Evolutionary conservation across 2,113 vertebrate genomes (phyloP).

Genomic region (Bubo bubo): DNA sequence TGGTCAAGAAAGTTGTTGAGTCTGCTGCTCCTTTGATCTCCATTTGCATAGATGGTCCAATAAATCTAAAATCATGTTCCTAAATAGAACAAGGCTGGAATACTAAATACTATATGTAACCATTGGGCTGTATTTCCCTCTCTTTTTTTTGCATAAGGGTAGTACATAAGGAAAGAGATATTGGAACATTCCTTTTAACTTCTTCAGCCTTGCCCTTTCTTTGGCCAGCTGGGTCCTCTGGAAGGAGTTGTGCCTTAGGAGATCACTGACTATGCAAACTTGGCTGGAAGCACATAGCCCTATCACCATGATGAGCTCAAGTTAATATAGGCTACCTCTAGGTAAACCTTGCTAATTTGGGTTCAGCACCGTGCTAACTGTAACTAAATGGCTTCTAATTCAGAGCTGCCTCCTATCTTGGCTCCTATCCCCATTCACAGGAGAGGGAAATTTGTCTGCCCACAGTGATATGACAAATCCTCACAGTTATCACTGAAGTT

Average conservation of each 20-base stretch:
- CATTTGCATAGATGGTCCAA: neutral
- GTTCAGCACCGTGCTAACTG: conserved; percentile 2
- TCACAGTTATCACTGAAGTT: neutral
- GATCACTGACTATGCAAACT: neutral
- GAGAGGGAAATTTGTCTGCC: neutral
- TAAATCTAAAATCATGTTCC: neutral
- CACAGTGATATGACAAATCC: neutral
- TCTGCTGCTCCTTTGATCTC: neutral
- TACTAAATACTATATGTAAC: neutral
- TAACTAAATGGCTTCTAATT: conserved; percentile 47
- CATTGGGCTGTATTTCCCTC: neutral
- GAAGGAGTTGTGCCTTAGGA: neutral
- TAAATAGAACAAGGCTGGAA: neutral
- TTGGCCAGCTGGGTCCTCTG: neutral
- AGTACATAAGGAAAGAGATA: neutral
- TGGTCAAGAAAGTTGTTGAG: neutral
- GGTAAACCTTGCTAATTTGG: conserved; percentile 25
- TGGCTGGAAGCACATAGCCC: neutral
- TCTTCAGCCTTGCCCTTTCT: neutral
- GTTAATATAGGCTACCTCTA: neutral
- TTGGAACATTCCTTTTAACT: neutral
- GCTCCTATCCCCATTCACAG: neutral
- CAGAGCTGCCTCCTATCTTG: neutral
- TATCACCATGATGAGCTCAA: neutral
- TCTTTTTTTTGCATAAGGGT: accelerated